Percentiles rank a stretch among this genome's conserved stretches.
phyloP scores from a whole-genome alignment of 2,797 vertebrate genomes.

The Malurus splendens region DNA sequence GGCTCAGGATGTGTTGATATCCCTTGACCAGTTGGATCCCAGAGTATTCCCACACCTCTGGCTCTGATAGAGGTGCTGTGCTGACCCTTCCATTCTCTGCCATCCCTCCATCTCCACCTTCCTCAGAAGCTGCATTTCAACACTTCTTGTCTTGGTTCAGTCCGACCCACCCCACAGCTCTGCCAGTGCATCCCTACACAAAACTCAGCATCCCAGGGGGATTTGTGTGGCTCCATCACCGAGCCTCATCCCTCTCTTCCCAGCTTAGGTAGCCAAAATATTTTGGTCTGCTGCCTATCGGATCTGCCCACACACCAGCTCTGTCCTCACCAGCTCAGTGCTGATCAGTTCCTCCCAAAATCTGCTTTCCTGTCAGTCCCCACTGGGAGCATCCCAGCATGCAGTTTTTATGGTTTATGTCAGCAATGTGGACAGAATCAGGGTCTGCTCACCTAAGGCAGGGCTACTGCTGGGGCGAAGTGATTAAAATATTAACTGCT shows the following conservation, averaged over 20 bases:
- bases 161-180: not conserved
- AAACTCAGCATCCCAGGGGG: not conserved
- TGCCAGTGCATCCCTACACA: not conserved
- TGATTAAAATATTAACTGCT: slow-evolving; percentile 49
- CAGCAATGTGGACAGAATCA: not conserved
- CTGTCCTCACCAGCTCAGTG: not conserved
- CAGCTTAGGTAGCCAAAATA: not conserved
- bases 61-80: not conserved
- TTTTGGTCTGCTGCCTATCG: not conserved
- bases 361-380: not conserved
- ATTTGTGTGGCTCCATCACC: not conserved
- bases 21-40: fast-evolving
- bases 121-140: not conserved
- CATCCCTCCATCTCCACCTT: not conserved
- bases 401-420: not conserved
- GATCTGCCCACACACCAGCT: not conserved
- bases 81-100: not conserved
- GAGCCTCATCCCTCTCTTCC: not conserved
- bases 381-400: not conserved
- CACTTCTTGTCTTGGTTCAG: not conserved
- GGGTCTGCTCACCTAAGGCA: not conserved
- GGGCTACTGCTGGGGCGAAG: slow-evolving; percentile 23
- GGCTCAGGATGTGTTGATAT: not conserved
- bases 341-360: not conserved
- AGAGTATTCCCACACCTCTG: not conserved